Evolutionary conservation across 2,888 invertebrate genomes (phyloP), one percentile per base, ranked within the genome.

Genomic region (Drosophila kambysellisi): DNA sequence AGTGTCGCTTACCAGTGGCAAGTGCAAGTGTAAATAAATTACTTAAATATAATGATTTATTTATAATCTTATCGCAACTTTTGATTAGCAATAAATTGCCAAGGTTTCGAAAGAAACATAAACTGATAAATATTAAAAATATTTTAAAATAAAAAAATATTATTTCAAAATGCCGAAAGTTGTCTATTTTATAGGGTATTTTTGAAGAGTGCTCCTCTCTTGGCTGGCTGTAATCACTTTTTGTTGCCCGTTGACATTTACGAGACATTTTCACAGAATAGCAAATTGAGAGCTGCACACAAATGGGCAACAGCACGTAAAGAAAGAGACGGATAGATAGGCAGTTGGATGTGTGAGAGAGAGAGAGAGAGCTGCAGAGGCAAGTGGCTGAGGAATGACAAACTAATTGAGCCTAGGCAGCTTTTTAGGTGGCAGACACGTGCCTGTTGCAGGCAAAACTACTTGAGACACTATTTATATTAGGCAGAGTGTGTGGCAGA

Each of bases 361-460:
- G 33, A n/a, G 30, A 9, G 20, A 20, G 51, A 25, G 35, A 20
- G 30, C 11, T 51, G 33, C 79, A 51, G 66, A 68, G 65, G 58
- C 72, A 69, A 78, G 79, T 78, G 79, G 50, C 74, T 77, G 67
- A 74, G 80, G 35, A 82, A 82, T 75, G 81, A 71, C 82, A 75
- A 82, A 81, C 79, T 82, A 83, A 82, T 82, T 82, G 79, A 68
- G 79, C 72, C 64, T 61, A 79, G 69, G 37, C 76, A 61, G 39
- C 52, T 54, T 68, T 60, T 52, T 51, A 64, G 56, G 51, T 52
- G 68, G 32, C 61, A 52, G 52, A 70, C 78, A 75, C 78, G 79
- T 78, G 77, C 60, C 78, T 69, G 77, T 66, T 77, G 59, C 78
- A 63, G 76, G 68, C 62, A 41, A 59, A 79, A 74, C 80, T 68